A percentile compares a stretch with the other conserved stretches of the same genome.
Evolutionary conservation across 1,140 invertebrate species (phyloP).

Genomic region (Thalassaphorura encarpata): DNA sequence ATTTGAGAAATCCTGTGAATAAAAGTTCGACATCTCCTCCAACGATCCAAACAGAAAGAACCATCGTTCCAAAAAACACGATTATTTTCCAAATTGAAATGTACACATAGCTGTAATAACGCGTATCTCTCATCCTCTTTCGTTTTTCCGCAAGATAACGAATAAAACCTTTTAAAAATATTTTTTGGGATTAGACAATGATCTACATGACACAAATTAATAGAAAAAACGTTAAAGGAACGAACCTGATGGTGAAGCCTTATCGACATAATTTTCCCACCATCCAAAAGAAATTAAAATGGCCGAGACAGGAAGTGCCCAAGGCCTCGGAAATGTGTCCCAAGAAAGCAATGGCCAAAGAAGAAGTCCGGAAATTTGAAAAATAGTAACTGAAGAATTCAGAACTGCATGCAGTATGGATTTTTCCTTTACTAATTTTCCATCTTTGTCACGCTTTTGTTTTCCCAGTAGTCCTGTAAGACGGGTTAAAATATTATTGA

Average conservation of each 20-base stretch:
- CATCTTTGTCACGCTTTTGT: too few species aligned
- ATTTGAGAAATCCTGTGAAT: constrained; percentile 60
- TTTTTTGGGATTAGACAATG: background rate
- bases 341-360: constrained; percentile 13
- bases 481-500: too few species aligned
- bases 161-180: too few species aligned
- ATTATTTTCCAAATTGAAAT: constrained; percentile 83
- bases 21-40: constrained; percentile 65
- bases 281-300: constrained; percentile 55
- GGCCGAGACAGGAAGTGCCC: constrained; percentile 39
- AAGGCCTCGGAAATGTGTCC: constrained; percentile 25
- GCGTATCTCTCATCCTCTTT: constrained; percentile 64
- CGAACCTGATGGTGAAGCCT: constrained; percentile 61
- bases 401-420: too few species aligned
- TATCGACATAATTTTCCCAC: constrained; percentile 94
- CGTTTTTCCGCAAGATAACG: too few species aligned
- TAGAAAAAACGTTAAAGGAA: constrained; percentile 7
- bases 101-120: constrained; percentile 82
- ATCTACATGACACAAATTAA: too few species aligned
- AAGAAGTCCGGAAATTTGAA: constrained; percentile 22
- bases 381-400: constrained; percentile 36
- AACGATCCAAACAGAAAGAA: constrained; percentile 59
- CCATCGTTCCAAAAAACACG: constrained; percentile 59
- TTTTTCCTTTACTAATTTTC: background rate
- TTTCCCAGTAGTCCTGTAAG: too few species aligned